Evolutionary conservation across 2,113 vertebrate species (phyloP), one percentile per base, ranked within the genome.

Genomic region (Hippocampus mohnikei): DNA sequence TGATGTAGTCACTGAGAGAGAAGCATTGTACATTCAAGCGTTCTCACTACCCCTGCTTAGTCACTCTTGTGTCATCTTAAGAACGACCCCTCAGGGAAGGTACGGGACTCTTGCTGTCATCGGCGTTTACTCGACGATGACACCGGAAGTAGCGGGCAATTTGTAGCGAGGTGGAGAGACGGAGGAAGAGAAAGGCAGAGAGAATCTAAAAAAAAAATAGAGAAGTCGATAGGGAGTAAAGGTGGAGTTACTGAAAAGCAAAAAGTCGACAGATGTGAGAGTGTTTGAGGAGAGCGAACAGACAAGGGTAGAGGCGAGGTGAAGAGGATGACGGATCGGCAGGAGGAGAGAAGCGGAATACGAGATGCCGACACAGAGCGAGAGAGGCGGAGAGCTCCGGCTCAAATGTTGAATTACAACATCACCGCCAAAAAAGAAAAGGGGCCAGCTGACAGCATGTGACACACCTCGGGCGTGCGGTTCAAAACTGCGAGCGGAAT

Each of bases 321-420:
- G 48, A 58, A 74, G 69, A 71, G 33, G 66, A 69, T 75, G 84
- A 77, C 80, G 73, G 76, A 77, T 66, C 25, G 56, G 18, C 58
- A 60, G 58, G 20, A 73, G 41, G 67, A 56, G 65, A 71, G 66
- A 56, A 71, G 56, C 75, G 40, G 61, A 67, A 50, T 53, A 65
- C 71, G 59, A 71, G 66, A 68, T n/a, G 27, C 25, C 63, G 37
- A 73, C 55, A 20, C 41, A 72, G 66, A n/a, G 63, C 58, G 67
- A 68, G 44, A 41, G 29, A 70, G 76, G 78, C 58, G 55, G 75
- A 76, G 73, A 71, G 78, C 62, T 48, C 5, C 3, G 67, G 78
- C 76, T 81, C 74, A 85, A 84, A 77, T 77, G 78, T 74, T 78
- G 80, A 86, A 75, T 79, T 82, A 85, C 74, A 69, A 75, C 61